These are phyloP conservation scores for Criorhina ranunculi DNA, from an alignment of 2,888 invertebrate species.

Conservation along the genomic window DNA sequence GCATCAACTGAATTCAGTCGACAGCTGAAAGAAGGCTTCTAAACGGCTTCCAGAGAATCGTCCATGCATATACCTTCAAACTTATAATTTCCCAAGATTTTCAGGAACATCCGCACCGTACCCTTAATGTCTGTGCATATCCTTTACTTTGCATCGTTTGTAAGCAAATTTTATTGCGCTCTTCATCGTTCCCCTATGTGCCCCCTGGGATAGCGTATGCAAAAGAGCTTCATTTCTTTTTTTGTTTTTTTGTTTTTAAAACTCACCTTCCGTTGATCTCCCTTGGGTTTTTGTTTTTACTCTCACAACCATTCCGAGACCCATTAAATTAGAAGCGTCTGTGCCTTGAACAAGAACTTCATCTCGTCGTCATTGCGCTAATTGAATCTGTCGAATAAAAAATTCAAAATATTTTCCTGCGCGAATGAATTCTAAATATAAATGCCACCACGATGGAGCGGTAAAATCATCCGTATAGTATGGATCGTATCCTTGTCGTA, in stretches of 20 bases:
- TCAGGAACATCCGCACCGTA: too few relatives aligned
- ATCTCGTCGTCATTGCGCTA: slow-evolving; percentile 1
- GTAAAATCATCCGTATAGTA: not conserved
- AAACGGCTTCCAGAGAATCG: too few relatives aligned
- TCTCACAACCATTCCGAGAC: not conserved
- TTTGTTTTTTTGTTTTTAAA: not conserved
- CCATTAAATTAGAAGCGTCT: slow-evolving; percentile 3
- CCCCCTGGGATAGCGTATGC: not conserved
- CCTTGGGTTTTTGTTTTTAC: not conserved
- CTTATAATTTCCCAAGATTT: too few relatives aligned
- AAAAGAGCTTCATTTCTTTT: not conserved
- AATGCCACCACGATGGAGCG: not conserved
- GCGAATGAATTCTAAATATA: slow-evolving; percentile 26
- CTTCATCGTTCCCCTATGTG: not conserved
- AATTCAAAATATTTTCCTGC: slow-evolving; percentile 25
- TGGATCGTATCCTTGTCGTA: not conserved
- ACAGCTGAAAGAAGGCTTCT: too few relatives aligned
- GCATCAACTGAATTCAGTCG: too few relatives aligned
- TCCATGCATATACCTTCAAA: too few relatives aligned
- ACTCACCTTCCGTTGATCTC: not conserved
- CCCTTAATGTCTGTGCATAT: too few relatives aligned
- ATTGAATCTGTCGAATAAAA: slow-evolving; percentile 24
- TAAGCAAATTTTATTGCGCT: not conserved
- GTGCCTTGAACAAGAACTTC: slow-evolving; percentile 7
- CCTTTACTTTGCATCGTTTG: not conserved